Conservation (phyloP, 1,140 invertebrate genomes). For the Teleogryllus occipitalis region DNA sequence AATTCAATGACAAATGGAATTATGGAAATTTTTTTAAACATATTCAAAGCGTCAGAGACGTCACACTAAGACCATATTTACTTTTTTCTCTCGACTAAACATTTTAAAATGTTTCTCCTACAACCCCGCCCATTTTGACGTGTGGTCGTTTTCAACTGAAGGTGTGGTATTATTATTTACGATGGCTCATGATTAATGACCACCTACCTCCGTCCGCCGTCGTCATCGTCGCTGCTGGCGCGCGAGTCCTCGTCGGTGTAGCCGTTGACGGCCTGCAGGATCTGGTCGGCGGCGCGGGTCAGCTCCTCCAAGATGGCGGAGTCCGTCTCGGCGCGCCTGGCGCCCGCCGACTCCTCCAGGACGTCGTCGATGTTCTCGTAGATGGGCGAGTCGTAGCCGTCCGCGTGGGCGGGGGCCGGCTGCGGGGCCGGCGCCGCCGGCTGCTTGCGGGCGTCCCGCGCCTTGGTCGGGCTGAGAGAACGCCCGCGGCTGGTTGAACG, state of each 20-base stretch:
- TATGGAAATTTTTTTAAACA: no score
- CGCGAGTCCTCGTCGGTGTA: slow-evolving; percentile 40
- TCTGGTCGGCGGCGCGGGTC: slow-evolving; percentile 44
- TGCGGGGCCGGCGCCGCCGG: no score
- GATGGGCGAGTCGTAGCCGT: background rate
- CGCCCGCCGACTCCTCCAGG: background rate
- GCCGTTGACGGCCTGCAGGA: slow-evolving; percentile 42
- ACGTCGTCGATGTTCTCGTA: background rate
- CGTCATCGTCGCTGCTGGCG: slow-evolving; percentile 30
- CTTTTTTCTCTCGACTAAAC: no score
- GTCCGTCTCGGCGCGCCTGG: slow-evolving; percentile 22
- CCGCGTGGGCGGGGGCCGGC: no score
- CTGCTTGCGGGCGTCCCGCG: background rate
- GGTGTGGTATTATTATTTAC: no score
- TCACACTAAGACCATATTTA: no score
- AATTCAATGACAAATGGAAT: no score
- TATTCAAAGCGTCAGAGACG: no score
- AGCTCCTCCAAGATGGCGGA: slow-evolving; percentile 40
- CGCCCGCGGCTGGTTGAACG: background rate
- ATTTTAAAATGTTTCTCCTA: no score
- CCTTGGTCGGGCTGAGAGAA: background rate
- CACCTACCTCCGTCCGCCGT: background rate
- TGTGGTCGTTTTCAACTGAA: no score
- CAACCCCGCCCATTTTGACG: no score
- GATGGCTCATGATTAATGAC: no score